Base-by-base conservation (phyloP, 2,888 invertebrate species). In the Himalopsyche japonica region DNA sequence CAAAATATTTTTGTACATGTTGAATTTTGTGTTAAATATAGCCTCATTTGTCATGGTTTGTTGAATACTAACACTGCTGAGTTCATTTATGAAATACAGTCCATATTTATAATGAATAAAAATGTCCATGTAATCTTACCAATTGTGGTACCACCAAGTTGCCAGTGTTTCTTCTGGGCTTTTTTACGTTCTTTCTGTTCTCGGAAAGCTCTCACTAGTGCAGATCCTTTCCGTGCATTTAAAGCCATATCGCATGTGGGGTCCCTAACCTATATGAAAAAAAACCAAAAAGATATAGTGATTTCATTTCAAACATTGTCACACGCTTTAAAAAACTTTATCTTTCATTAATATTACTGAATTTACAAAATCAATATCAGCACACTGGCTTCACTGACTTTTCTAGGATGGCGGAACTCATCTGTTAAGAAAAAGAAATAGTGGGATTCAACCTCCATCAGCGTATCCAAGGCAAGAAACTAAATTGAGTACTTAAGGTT, bases 151-250 rank as follows among this genome's bases (percentile, higher is more conserved):
- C 99, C 99, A 79, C 98, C 98, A 85, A 99, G 91, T 90, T 99
- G 98, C 99, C 99, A 99, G 89, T 99, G 99, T 89, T 99, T 99
- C 90, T 98, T 98, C 90, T 99, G 99, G 0, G 98, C 98, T 89
- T 97, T 98, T 82, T 95, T 94, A n/a, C 98, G 93, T 89, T 99
- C 99, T 89, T 99, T 98, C 89, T 99, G 98, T 89, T 99, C 99
- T 81, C 99, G 94, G 90, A 96, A 98, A 0, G 95, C 95, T 86
- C 97, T 94, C 0, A 99, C 99, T 5, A 98, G 92, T 2, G 96
- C 95, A 0, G 97, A 98, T 0, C 99, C 99, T 91, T 99, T 99
- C 4, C 98, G 94, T 0, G 99, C 96, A 81, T 98, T 96, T 78
- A 98, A 92, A 0, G 99, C 99, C 98, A 99, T 98, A 89, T 99